Evolutionary conservation across 2,797 vertebrate species (phyloP).

Genomic region (Poecilia velifera): DNA sequence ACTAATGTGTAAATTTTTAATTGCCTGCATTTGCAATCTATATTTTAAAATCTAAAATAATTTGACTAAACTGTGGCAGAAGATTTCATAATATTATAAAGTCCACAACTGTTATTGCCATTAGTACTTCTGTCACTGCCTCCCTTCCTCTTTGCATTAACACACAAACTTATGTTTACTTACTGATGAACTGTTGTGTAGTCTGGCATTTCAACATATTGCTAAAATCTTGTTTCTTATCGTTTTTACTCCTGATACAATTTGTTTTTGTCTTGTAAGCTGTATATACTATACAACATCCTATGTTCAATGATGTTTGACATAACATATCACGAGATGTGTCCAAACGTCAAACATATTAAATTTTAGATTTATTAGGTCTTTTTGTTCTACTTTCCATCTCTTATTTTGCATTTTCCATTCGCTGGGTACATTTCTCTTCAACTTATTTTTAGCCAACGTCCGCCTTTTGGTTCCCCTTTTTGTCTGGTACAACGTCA

Average conservation of each 20-base stretch:
- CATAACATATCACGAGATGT: not conserved
- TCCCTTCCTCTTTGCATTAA: not conserved
- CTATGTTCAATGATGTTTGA: not conserved
- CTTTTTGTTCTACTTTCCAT: not conserved
- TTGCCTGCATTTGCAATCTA: not conserved
- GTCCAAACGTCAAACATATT: no score
- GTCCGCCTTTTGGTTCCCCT: slow-evolving; percentile 5
- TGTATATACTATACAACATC: not conserved
- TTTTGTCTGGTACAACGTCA: slow-evolving; percentile 22
- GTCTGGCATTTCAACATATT: not conserved
- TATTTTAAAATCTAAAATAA: not conserved
- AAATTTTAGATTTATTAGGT: not conserved
- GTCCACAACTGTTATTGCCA: not conserved
- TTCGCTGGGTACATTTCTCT: slow-evolving; percentile 1
- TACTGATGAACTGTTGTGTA: not conserved
- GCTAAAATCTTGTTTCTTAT: not conserved
- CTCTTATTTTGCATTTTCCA: slow-evolving; percentile 41
- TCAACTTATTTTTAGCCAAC: slow-evolving; percentile 1
- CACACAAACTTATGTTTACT: not conserved
- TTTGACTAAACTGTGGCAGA: not conserved
- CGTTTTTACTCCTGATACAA: not conserved
- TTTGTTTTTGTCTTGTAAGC: not conserved
- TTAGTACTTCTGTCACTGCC: not conserved
- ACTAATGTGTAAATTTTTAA: not conserved
- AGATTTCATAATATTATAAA: not conserved